Percentiles rank a stretch among this genome's conserved stretches.
These are phyloP conservation scores for Sanderia malayensis DNA, from an alignment of 30 jellyfish, hydroid and myxozoan genomes.

Conservation along the genomic window DNA sequence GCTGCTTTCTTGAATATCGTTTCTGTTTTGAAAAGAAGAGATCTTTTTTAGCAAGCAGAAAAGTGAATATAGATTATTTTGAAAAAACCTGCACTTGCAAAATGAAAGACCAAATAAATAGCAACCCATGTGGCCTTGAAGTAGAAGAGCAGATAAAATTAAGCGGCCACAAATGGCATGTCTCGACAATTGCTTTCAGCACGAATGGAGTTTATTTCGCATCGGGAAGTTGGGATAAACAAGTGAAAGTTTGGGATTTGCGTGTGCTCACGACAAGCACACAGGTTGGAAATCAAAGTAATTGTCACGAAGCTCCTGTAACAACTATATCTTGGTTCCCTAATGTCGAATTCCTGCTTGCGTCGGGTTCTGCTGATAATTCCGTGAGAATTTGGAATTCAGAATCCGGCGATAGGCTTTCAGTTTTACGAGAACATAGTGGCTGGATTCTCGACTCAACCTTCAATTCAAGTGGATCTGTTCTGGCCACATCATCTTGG, in stretches of 20 bases:
- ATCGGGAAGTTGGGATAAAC: constrained; percentile 92
- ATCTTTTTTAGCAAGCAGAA: too few relatives aligned
- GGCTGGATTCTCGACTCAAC: constrained; percentile 83
- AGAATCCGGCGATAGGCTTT: constrained; percentile 69
- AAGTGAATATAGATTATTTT: too few relatives aligned
- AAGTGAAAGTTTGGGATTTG: constrained; percentile 74
- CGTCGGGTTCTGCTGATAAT: constrained; percentile 82
- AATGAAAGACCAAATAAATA: constrained; percentile 33
- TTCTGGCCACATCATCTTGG: constrained; percentile 86
- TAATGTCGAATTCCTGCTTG: constrained; percentile 67
- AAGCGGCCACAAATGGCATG: constrained; percentile 81
- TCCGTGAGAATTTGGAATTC: constrained; percentile 75
- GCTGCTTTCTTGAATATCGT: too few relatives aligned
- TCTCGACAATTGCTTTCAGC: constrained; percentile 69
- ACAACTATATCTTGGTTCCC: constrained; percentile 91
- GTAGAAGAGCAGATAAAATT: constrained; percentile 80
- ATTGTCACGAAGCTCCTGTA: constrained; percentile 73
- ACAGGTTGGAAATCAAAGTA: constrained; percentile 62
- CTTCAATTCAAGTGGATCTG: constrained; percentile 45
- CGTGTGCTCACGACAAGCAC: constrained; percentile 59
- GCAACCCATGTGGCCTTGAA: constrained; percentile 54
- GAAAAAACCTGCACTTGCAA: too few relatives aligned
- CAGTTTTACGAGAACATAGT: constrained; percentile 65
- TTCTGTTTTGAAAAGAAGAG: too few relatives aligned
- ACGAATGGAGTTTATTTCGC: constrained; percentile 82